These are phyloP conservation scores for Plutella xylostella DNA, from an alignment of 2,888 invertebrate genomes.

Conservation along the genomic window DNA sequence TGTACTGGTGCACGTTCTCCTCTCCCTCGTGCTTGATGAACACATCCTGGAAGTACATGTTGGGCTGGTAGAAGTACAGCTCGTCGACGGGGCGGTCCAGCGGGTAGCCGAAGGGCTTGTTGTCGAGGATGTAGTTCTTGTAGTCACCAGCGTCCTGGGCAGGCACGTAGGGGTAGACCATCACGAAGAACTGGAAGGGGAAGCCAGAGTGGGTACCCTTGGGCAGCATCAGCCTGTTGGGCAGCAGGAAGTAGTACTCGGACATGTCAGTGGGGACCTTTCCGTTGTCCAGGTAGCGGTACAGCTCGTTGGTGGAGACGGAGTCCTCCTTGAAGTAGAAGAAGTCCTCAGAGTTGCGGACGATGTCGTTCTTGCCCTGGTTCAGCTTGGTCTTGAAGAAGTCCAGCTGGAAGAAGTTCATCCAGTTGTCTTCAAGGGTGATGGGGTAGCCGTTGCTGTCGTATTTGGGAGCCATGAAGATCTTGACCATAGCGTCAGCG, in stretches of 20 bases:
- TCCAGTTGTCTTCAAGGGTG: constrained; percentile 64
- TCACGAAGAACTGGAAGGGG: constrained; percentile 74
- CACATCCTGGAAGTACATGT: constrained; percentile 72
- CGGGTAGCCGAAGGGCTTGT: constrained; percentile 68
- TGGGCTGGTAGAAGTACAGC: constrained; percentile 58
- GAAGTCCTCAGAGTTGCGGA: constrained; percentile 74
- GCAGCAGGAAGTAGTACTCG: constrained; percentile 70
- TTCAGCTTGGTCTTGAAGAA: constrained; percentile 69
- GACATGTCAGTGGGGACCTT: constrained; percentile 64
- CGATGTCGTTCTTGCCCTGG: constrained; percentile 73
- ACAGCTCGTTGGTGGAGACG: constrained; percentile 69
- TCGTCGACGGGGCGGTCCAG: constrained; percentile 62
- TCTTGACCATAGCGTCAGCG: constrained; percentile 68
- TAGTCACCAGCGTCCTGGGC: constrained; percentile 39
- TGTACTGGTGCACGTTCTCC: constrained; percentile 33
- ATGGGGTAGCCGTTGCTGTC: constrained; percentile 66
- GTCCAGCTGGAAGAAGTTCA: constrained; percentile 73
- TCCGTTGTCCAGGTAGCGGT: constrained; percentile 65
- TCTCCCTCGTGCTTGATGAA: constrained; percentile 61
- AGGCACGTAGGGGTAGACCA: constrained; percentile 66
- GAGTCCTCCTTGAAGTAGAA: constrained; percentile 72
- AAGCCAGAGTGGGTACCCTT: constrained; percentile 77
- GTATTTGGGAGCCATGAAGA: constrained; percentile 79
- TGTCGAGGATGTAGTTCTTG: constrained; percentile 45
- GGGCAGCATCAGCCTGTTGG: constrained; percentile 77